Base-by-base conservation (phyloP, 1,140 invertebrate species). In the Apis dorsata region DNA sequence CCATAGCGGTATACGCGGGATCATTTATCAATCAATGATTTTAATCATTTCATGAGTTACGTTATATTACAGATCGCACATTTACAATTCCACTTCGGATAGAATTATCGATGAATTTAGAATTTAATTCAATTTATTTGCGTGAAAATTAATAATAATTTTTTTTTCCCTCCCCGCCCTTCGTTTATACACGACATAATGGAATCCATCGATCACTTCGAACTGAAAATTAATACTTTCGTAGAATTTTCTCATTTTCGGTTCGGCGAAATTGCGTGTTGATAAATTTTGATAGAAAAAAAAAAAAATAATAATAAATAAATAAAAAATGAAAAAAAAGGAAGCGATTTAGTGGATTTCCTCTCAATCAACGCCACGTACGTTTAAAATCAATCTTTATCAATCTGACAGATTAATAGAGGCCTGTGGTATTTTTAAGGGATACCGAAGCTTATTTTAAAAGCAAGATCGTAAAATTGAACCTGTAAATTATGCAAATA, bases 301-400 rank as follows among this genome's bases (percentile, higher is more conserved):
- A 74, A 28, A 68, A 73, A 55, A 81, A 44, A 44, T 7, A 44
- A 44, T 44, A 44, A 44, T 44, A 44, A 44, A 44, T 44, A 44
- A 44, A 44, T 44, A 44, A 44, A 44, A 44, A 44, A 44, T 44
- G 5, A 70, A 73, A 34, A 65, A 60, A 44, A 17, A 10, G 72
- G 13, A 9, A 51, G 12, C 34, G 51, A 59, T 73, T 73, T 57
- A 73, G 55, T 73, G 55, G 55, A 57, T 28, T 73, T 59, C 49
- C 71, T 44, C 55, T 73, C 71, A n/a, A 73, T 73, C 71, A 73
- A 73, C 28, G 53, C 71, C 55, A 57, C 51, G 55, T 34, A 73
- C 71, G 17, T 73, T 44, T 55, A 73, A 34, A 59, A 59, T 73
- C 71, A 59, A 70, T 59, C 71, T 73, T 44, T 73, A 73, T 73